Conservation (phyloP, 2,113 vertebrate species). For the Cichladusa arquata region DNA sequence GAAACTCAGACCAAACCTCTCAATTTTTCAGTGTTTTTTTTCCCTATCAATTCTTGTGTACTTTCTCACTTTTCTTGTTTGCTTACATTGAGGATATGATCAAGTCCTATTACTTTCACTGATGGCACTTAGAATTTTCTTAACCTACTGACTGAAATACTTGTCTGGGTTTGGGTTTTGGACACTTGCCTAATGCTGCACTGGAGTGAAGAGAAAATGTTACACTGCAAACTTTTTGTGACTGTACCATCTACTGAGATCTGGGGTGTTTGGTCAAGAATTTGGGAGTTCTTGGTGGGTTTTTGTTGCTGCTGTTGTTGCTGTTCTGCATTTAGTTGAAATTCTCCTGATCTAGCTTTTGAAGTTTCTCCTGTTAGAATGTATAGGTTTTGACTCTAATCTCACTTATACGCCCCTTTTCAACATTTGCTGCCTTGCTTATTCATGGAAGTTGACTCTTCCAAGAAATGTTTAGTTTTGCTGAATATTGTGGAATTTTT, state of each 20-base stretch:
- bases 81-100: neutral
- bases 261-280: fast-evolving
- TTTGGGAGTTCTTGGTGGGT: neutral
- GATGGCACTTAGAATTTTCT: neutral
- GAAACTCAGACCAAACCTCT: neutral
- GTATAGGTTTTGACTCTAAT: neutral
- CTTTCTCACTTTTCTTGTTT: neutral
- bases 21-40: fast-evolving
- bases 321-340: neutral
- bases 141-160: neutral
- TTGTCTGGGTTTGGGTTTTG: neutral
- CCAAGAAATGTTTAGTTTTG: neutral
- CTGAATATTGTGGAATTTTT: neutral
- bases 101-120: neutral
- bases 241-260: neutral
- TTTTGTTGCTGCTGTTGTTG: neutral
- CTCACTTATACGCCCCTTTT: neutral
- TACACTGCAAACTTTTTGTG: neutral
- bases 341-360: neutral
- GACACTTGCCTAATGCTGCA: neutral
- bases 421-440: neutral
- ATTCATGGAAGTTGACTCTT: neutral
- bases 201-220: neutral
- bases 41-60: fast-evolving
- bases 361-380: neutral